Conservation (phyloP, 2,888 invertebrate species). For the Drosophila seclusa region DNA sequence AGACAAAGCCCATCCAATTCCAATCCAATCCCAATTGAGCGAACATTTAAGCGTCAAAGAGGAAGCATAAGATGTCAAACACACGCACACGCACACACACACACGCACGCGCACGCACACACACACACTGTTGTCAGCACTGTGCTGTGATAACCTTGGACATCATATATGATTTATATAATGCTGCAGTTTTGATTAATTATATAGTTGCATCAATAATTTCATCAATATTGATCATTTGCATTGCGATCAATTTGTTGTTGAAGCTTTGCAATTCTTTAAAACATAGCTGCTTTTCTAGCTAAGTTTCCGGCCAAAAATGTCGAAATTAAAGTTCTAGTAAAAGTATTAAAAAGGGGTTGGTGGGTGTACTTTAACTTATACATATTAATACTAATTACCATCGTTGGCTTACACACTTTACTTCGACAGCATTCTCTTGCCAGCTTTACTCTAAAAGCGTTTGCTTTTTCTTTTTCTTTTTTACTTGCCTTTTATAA, state of each 20-base stretch:
- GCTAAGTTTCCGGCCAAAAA: background rate
- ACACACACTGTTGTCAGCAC: background rate
- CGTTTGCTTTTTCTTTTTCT: no score
- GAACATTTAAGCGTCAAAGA: constrained; percentile 11
- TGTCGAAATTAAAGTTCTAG: background rate
- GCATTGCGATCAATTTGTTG: background rate
- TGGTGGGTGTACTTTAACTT: background rate
- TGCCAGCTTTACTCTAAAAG: background rate
- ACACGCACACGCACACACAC: constrained; percentile 1
- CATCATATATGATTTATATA: constrained; percentile 21
- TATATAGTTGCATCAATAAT: constrained; percentile 9
- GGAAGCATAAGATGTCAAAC: constrained; percentile 11
- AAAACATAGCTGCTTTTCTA: background rate
- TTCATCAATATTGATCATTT: background rate
- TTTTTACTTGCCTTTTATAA: background rate
- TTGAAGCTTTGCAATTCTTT: background rate
- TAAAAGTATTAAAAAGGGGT: background rate
- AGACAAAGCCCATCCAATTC: background rate
- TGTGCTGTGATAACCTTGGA: constrained; percentile 11
- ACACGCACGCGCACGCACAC: constrained; percentile 2
- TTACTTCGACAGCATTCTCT: background rate
- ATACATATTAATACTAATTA: background rate
- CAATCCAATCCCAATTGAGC: constrained; percentile 7
- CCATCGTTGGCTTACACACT: background rate
- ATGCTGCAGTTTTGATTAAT: constrained; percentile 18